A percentile compares a stretch with the other conserved stretches of the same genome.
phyloP scores from a whole-genome alignment of 2,888 invertebrate genomes.

The Smittia sp. region DNA sequence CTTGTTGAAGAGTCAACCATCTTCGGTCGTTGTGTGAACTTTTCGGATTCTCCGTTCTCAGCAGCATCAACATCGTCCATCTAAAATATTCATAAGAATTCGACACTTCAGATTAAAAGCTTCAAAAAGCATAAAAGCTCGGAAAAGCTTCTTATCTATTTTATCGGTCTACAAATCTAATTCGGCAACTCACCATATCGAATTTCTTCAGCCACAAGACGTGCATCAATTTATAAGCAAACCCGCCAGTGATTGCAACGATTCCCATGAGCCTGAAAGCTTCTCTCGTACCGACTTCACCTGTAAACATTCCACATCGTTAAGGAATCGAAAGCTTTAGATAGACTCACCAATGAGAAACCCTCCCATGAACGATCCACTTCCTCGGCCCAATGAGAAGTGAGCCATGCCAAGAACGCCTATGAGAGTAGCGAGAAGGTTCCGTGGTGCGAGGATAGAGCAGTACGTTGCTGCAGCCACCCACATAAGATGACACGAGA shows the following conservation, averaged over 20 bases:
- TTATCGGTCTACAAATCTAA: too few species aligned
- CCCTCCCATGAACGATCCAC: conserved; percentile 78
- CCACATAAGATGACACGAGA: conserved; percentile 87
- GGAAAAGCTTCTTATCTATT: neutral
- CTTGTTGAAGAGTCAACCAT: conserved; percentile 68
- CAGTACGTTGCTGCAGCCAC: conserved; percentile 87
- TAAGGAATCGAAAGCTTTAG: too few species aligned
- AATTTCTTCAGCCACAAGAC: conserved; percentile 69
- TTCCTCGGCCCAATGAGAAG: conserved; percentile 81
- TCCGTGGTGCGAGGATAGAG: conserved; percentile 78
- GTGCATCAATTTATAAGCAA: conserved; percentile 68
- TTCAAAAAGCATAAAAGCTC: neutral
- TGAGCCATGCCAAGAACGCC: conserved; percentile 86
- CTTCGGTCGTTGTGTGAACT: conserved; percentile 58
- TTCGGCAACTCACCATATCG: conserved; percentile 47
- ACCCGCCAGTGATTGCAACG: conserved; percentile 68
- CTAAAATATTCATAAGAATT: conserved; percentile 17
- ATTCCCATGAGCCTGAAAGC: conserved; percentile 70
- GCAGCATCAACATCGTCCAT: neutral
- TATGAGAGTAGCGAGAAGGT: conserved; percentile 78
- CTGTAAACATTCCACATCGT: neutral
- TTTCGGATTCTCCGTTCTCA: conserved; percentile 54
- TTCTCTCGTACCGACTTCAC: conserved; percentile 67
- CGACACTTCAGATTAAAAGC: too few species aligned
- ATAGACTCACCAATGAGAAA: conserved; percentile 64